A percentile compares a stretch with the other conserved stretches of the same genome.
Evolutionary conservation across 2,888 invertebrate genomes (phyloP).

Genomic region (Atrina japonica): DNA sequence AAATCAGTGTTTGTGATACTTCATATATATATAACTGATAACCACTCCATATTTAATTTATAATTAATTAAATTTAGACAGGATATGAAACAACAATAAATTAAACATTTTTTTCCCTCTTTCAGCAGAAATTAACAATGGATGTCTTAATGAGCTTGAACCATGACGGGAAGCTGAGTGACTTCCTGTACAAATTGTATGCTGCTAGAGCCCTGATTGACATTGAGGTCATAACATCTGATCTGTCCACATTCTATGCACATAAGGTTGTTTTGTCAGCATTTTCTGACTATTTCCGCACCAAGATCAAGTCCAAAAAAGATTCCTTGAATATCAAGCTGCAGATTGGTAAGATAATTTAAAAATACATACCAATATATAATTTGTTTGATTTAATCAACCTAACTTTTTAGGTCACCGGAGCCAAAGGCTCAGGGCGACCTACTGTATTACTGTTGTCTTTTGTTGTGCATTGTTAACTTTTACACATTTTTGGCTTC

Average conservation of each 20-base stretch:
- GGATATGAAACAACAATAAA: too few relatives aligned
- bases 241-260: slow-evolving; percentile 37
- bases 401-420: too few relatives aligned
- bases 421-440: too few relatives aligned
- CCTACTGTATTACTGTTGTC: too few relatives aligned
- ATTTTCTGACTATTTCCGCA: slow-evolving; percentile 45
- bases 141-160: slow-evolving; percentile 26
- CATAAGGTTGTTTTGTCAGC: slow-evolving; percentile 51
- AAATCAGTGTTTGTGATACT: too few relatives aligned
- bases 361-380: too few relatives aligned
- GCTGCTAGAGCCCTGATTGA: slow-evolving; percentile 43
- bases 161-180: slow-evolving; percentile 15
- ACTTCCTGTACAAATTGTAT: slow-evolving; percentile 47
- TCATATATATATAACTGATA: neutral
- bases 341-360: slow-evolving; percentile 21
- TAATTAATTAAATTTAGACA: neutral
- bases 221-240: slow-evolving; percentile 34
- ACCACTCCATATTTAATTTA: neutral
- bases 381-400: too few relatives aligned
- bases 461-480: too few relatives aligned
- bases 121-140: neutral
- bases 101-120: too few relatives aligned
- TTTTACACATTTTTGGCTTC: too few relatives aligned
- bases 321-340: slow-evolving; percentile 10
- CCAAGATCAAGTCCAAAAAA: slow-evolving; percentile 24